A percentile compares a stretch with the other conserved stretches of the same genome.
Conservation (phyloP, 2,113 vertebrate genomes). For the Erinaceus europaeus region DNA sequence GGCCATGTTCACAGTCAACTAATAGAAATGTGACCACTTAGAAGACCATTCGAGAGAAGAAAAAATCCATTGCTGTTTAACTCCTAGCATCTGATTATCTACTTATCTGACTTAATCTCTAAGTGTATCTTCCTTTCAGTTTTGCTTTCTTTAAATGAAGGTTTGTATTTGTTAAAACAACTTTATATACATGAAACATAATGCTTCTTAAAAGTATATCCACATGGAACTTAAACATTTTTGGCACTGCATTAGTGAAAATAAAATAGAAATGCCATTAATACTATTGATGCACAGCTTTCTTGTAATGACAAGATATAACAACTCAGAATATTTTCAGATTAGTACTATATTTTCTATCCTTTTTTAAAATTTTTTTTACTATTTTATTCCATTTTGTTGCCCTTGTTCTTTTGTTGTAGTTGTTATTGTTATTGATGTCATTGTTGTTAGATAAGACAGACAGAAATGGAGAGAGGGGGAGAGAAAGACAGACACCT, state of each 20-base stretch:
- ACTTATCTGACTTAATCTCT: neutral
- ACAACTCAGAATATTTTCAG: neutral
- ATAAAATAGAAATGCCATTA: neutral
- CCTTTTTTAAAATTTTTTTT: slow-evolving; percentile 1
- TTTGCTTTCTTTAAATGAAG: neutral
- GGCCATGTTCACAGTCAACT: neutral
- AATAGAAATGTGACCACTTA: neutral
- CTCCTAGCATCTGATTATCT: neutral
- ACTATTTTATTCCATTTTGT: neutral
- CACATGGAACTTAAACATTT: neutral
- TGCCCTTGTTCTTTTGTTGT: neutral
- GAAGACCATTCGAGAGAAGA: neutral
- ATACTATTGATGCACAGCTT: neutral
- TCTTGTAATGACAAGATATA: neutral
- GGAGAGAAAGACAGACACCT: too few relatives aligned
- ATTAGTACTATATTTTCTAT: neutral
- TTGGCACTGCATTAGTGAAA: neutral
- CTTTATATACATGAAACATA: neutral
- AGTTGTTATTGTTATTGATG: neutral
- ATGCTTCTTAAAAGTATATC: neutral
- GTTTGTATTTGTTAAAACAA: slow-evolving; percentile 21
- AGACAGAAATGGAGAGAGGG: too few relatives aligned
- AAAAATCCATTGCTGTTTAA: neutral
- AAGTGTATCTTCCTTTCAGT: neutral
- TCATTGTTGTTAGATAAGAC: neutral